Conservation (phyloP, 2,797 vertebrate genomes). For the Sternotherus odoratus region DNA sequence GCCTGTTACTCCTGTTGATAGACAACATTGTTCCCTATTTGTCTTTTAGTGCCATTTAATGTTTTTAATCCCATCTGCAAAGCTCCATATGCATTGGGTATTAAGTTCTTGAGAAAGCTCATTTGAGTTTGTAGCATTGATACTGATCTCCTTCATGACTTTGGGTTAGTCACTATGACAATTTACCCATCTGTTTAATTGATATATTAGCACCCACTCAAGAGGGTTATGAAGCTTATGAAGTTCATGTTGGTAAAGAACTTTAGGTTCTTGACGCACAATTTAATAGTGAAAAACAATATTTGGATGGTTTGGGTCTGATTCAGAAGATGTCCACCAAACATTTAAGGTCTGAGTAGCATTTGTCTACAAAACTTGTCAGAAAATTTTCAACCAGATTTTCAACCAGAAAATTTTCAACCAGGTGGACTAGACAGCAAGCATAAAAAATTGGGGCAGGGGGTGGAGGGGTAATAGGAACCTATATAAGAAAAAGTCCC, state of each 20-base stretch:
- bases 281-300: background rate
- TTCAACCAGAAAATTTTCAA: background rate
- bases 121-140: background rate
- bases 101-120: background rate
- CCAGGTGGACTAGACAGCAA: too few species aligned
- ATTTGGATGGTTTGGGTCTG: background rate
- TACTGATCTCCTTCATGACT: background rate
- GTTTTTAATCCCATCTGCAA: background rate
- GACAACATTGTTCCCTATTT: background rate
- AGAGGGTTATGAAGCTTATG: background rate
- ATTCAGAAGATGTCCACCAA: background rate
- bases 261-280: background rate
- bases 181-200: background rate
- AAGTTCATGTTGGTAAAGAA: background rate
- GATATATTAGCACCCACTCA: background rate
- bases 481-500: too few species aligned
- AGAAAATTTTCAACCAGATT: background rate
- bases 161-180: background rate
- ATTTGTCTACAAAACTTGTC: background rate
- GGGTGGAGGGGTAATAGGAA: too few species aligned
- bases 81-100: background rate
- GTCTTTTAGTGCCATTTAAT: background rate
- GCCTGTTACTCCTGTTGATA: background rate
- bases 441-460: too few species aligned
- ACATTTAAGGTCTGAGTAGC: background rate